phyloP scores from a whole-genome alignment of 2,113 vertebrate genomes.

The Ageneiosus marmoratus region DNA sequence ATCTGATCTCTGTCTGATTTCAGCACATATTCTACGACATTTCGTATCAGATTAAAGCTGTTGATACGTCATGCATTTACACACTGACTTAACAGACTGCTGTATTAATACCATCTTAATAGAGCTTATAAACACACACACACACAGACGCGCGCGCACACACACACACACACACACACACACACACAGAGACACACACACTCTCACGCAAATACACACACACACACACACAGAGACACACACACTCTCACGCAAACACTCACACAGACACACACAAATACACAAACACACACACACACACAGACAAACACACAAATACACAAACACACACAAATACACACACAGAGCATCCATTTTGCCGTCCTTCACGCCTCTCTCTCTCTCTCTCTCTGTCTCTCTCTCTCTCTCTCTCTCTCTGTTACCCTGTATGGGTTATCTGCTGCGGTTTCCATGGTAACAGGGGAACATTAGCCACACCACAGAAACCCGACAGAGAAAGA shows the following conservation, averaged over 20 bases:
- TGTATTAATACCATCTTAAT: background rate
- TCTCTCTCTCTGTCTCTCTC: conserved; percentile 35
- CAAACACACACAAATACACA: background rate
- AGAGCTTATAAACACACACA: background rate
- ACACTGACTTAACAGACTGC: background rate
- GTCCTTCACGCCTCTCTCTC: background rate
- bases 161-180: background rate
- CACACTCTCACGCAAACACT: background rate
- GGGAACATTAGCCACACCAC: conserved; percentile 27
- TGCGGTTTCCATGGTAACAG: conserved; percentile 54
- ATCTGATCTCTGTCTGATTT: too few relatives aligned
- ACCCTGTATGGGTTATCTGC: conserved; percentile 37
- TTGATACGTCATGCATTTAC: background rate
- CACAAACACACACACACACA: background rate
- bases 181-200: background rate
- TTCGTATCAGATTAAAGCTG: too few relatives aligned
- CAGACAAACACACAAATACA: too few relatives aligned
- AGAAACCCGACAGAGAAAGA: conserved; percentile 25
- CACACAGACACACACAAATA: background rate
- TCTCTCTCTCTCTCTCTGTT: conserved; percentile 27
- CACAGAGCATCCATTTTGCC: conserved; percentile 19
- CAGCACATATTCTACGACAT: too few relatives aligned
- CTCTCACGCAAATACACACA: background rate
- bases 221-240: background rate
- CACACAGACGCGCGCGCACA: background rate